Base-by-base conservation (phyloP, 2,888 invertebrate genomes). In the Sesia bembeciformis region DNA sequence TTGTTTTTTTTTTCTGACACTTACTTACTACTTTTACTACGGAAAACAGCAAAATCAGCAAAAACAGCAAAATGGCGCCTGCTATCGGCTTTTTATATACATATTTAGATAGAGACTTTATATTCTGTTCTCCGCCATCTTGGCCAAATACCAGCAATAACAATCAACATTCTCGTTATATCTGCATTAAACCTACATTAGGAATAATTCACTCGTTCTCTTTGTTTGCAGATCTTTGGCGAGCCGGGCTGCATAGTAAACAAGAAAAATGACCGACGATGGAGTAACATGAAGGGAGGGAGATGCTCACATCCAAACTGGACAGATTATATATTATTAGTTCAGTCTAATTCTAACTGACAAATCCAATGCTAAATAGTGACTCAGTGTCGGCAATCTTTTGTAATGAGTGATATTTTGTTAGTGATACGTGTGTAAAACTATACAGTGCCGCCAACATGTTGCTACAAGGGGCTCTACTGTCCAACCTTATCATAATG, bases 401-500 rank as follows among this genome's bases (percentile, higher is more conserved):
- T 67, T 65, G 62, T 62, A 65, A 67, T 63, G 68, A 72, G 74
- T 74, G 73, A 67, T 72, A 66, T 67, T 68, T 71, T 58, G 66
- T 67, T 71, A 70, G 72, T 70, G 75, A 68, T 56, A 57, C 70
- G 65, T 71, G 70, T 72, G 72, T 70, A 64, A 67, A 68, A 59
- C 62, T 54, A 67, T 65, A 46, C 39, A 39, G 52, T 57, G 55
- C 57, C 58, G 58, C 58, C 72, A 75, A 64, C 69, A 81, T 78
- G 78, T 63, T 65, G 61, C 65, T 74, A 62, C 74, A 74, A 71
- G 70, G 73, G 67, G 68, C 72, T 62, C 68, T 78, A 56, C 65
- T 78, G 64, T 72, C 79, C 64, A 78, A 73, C 71, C 66, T 77
- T 62, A 74, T 75, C 56, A 71, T 77, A 63, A 77, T 82, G 87